Evolutionary conservation across 2,888 invertebrate species (phyloP).

Genomic region (Drosophila nr. perissopoda): DNA sequence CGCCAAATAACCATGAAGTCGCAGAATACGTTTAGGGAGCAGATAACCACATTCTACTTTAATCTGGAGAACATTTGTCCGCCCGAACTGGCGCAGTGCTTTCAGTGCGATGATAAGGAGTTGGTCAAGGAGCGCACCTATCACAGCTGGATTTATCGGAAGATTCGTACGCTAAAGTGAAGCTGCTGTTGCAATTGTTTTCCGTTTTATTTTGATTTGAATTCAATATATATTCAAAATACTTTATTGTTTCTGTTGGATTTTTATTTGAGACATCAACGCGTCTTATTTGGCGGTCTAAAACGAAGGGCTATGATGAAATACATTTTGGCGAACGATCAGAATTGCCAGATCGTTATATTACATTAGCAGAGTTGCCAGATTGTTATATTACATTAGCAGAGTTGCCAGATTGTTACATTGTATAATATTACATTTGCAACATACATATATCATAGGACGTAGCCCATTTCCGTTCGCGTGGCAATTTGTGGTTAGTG

Average conservation of each 20-base stretch:
- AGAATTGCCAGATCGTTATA: too few relatives aligned
- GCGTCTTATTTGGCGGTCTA: too few relatives aligned
- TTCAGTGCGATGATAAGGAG: conserved; percentile 80
- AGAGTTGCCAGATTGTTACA: too few relatives aligned
- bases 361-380: too few relatives aligned
- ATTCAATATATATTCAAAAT: conserved; percentile 4
- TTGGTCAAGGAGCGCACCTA: conserved; percentile 78
- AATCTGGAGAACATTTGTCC: conserved; percentile 84
- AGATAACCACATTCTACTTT: conserved; percentile 81
- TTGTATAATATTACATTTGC: too few relatives aligned
- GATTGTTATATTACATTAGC: too few relatives aligned
- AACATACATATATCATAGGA: not conserved
- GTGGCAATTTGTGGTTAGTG: conserved; percentile 43
- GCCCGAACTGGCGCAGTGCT: conserved; percentile 73
- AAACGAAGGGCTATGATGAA: too few relatives aligned
- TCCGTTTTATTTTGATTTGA: not conserved
- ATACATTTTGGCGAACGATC: too few relatives aligned
- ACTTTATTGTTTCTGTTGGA: too few relatives aligned
- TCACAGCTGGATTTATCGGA: conserved; percentile 82
- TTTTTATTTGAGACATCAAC: too few relatives aligned
- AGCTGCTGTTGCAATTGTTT: not conserved
- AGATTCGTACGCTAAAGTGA: conserved; percentile 74
- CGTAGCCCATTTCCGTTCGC: conserved; percentile 49
- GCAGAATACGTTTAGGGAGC: conserved; percentile 75
- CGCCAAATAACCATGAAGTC: conserved; percentile 82